Evolutionary conservation across 1,140 invertebrate species (phyloP).

Genomic region (Calephelis virginiensis): DNA sequence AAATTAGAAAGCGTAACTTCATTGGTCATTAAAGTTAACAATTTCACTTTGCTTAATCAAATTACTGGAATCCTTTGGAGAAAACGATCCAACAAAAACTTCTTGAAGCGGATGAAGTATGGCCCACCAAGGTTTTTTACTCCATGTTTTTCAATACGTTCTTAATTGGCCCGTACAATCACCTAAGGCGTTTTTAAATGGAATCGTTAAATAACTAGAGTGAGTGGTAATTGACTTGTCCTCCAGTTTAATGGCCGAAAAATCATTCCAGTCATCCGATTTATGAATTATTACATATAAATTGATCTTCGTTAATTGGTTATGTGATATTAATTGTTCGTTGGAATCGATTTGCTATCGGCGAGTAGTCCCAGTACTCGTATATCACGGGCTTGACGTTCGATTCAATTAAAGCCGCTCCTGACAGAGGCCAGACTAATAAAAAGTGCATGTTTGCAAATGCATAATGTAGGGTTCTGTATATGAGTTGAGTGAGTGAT

Average conservation of each 20-base stretch:
- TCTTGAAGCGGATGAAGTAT: constrained; percentile 21
- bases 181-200: constrained; percentile 51
- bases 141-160: constrained; percentile 40
- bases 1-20: constrained; percentile 55
- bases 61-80: constrained; percentile 56
- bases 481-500: neutral
- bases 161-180: constrained; percentile 42
- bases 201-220: constrained; percentile 50
- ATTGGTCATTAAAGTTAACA: constrained; percentile 63
- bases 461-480: constrained; percentile 37
- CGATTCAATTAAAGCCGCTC: constrained; percentile 65
- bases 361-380: constrained; percentile 40
- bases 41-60: constrained; percentile 51
- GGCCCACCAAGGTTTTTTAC: constrained; percentile 8
- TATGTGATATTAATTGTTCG: constrained; percentile 60
- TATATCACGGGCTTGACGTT: constrained; percentile 57
- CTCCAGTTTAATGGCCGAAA: constrained; percentile 49
- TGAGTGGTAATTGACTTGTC: constrained; percentile 59
- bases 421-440: constrained; percentile 47
- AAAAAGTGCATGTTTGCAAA: constrained; percentile 26
- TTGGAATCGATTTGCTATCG: constrained; percentile 35
- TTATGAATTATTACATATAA: constrained; percentile 57
- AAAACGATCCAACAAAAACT: constrained; percentile 56
- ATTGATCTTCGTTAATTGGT: constrained; percentile 55
- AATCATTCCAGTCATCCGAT: constrained; percentile 37